Conservation (phyloP, 2,797 vertebrate species). For the Chelon labrosus region DNA sequence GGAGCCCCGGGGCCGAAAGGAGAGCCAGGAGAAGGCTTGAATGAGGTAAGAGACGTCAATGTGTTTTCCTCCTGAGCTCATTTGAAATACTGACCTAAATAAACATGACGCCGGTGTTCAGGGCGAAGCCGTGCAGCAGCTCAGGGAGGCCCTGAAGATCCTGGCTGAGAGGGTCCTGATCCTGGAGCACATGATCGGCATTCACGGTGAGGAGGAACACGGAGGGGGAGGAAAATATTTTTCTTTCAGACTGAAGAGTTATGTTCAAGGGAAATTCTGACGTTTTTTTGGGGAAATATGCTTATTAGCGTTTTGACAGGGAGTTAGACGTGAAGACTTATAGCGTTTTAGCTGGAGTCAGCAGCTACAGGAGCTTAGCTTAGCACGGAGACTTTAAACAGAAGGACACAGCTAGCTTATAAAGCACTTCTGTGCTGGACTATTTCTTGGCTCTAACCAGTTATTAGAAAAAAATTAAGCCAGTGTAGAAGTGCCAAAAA, state of each 20-base stretch:
- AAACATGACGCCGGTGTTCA: conserved; percentile 60
- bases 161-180: conserved; percentile 96
- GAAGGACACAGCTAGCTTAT: neutral
- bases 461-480: neutral
- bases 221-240: neutral
- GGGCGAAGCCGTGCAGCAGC: conserved; percentile 93
- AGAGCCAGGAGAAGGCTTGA: conserved; percentile 87
- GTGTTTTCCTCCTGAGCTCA: conserved; percentile 1
- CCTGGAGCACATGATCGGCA: conserved; percentile 97
- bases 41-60: conserved; percentile 83
- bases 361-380: conserved; percentile 18
- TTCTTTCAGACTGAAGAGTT: conserved; percentile 13
- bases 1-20: conserved; percentile 90
- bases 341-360: neutral
- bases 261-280: conserved; percentile 8
- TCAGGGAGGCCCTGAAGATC: conserved; percentile 97
- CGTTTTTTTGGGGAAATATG: neutral
- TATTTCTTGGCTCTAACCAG: neutral
- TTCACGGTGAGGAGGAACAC: conserved; percentile 89
- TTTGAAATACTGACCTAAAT: conserved; percentile 23
- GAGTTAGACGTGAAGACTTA: conserved; percentile 5
- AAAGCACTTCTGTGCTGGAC: neutral
- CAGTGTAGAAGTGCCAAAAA: too few relatives aligned
- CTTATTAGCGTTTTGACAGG: neutral
- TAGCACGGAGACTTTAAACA: conserved; percentile 23